phyloP scores from a whole-genome alignment of 1,140 invertebrate genomes.

The Drosophila nannoptera region DNA sequence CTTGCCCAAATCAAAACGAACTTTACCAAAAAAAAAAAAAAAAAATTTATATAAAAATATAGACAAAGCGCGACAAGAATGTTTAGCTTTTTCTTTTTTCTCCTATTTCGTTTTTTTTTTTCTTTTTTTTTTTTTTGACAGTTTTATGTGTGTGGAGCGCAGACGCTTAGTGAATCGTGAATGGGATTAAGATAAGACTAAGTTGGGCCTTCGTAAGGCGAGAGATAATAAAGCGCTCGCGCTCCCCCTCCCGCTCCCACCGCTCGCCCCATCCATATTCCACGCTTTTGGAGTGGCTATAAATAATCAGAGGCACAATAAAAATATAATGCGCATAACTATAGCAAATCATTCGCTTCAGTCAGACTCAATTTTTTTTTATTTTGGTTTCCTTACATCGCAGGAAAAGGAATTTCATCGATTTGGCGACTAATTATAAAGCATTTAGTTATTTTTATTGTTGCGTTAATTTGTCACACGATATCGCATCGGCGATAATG shows the following conservation, averaged over 20 bases:
- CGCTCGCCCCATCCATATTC: neutral
- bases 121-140: conserved; percentile 62
- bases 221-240: conserved; percentile 63
- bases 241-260: neutral
- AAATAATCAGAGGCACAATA: conserved; percentile 27
- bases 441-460: conserved; percentile 74
- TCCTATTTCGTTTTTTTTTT: conserved; percentile 44
- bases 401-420: neutral
- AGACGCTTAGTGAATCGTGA: conserved; percentile 75
- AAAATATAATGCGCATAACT: neutral
- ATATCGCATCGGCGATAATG: conserved; percentile 17
- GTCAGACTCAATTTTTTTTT: no score
- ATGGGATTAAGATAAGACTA: conserved; percentile 76
- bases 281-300: conserved; percentile 23
- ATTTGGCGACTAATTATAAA: conserved; percentile 75
- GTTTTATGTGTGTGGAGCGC: conserved; percentile 63
- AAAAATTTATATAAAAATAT: neutral
- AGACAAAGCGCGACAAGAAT: conserved; percentile 41
- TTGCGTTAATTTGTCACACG: conserved; percentile 67
- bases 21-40: conserved; percentile 17
- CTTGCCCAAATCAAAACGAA: conserved; percentile 50
- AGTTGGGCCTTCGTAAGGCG: conserved; percentile 32
- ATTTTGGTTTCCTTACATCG: neutral
- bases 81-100: conserved; percentile 24
- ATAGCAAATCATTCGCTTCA: conserved; percentile 1